These are phyloP conservation scores for Pampusana beccarii DNA, from an alignment of 2,113 vertebrate genomes.

Conservation along the genomic window DNA sequence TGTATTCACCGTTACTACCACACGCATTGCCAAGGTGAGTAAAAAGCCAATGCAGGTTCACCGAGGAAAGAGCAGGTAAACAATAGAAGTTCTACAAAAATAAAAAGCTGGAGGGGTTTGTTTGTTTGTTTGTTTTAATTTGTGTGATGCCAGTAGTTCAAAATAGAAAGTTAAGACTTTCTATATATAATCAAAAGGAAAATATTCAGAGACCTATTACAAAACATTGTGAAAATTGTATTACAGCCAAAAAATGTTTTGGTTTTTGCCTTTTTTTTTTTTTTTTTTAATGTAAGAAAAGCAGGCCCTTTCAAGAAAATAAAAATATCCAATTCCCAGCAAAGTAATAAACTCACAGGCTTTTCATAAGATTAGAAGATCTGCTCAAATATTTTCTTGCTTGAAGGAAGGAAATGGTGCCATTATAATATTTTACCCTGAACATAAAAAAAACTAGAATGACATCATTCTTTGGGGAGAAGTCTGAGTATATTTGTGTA, in stretches of 20 bases:
- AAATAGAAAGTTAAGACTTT: background rate
- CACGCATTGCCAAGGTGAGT: fast-evolving
- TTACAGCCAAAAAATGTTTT: background rate
- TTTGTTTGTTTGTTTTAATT: background rate
- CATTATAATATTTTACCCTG: conserved; percentile 6
- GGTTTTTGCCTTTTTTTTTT: no score
- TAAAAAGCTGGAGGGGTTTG: background rate
- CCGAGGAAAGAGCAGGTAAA: background rate
- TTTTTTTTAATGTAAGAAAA: background rate
- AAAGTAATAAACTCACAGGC: background rate
- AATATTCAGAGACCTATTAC: background rate
- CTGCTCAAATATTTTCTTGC: conserved; percentile 13
- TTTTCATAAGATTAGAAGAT: conserved; percentile 3
- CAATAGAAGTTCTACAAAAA: background rate
- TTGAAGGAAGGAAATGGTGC: background rate
- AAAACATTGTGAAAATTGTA: background rate
- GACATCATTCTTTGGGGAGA: background rate
- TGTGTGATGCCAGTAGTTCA: background rate
- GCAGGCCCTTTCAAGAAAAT: background rate
- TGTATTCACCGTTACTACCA: background rate
- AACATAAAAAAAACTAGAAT: background rate
- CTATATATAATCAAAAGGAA: background rate
- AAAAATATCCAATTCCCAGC: background rate
- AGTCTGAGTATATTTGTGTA: background rate
- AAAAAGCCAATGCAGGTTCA: background rate